Evolutionary conservation across 2,888 invertebrate species (phyloP), one percentile per base, ranked within the genome.

Genomic region (Crematogaster levior): DNA sequence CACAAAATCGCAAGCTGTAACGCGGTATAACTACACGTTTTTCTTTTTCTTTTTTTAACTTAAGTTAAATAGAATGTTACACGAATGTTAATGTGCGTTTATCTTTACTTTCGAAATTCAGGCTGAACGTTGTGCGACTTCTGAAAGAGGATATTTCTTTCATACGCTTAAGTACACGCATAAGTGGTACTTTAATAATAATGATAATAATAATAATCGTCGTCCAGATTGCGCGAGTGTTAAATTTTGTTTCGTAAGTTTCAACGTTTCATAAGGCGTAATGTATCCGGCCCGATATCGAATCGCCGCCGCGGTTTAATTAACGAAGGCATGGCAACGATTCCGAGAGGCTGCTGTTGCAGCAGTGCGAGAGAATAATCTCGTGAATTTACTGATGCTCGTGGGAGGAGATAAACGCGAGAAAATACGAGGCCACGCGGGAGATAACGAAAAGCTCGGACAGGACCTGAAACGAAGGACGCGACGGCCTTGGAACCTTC

Each of bases 361-460:
- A 9, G 30, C 12, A 0, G 18, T 27, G 34, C 34, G 21, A 21
- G 48, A n/a, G 48, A 68, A 77, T 43, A 77, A 77, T 77, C 77
- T 68, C 10, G 43, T 30, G 43, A 77, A 43, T 68, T 77, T 77
- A 77, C 30, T 30, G 53, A 21, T 12, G 51, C 51, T 30, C 66
- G 75, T 53, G 53, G 40, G 40, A 60, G 56, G 18, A 66, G 51
- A 60, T 51, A 53, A 43, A 40, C 27, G 48, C 21, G 40, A 61
- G 61, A 58, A 65, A 72, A 61, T 80, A 72, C 80, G 77, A 65
- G 56, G 48, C 56, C 46, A 48, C 18, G 60, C 30, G 77, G 6
- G 53, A 66, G 77, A 77, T 77, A 66, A 77, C 75, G 65, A 65
- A 75, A 61, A 80, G 82, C 60, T 86, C 63, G 58, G 73, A 51